phyloP scores from a whole-genome alignment of 2,797 vertebrate species.

The Brachyalestes nurse region DNA sequence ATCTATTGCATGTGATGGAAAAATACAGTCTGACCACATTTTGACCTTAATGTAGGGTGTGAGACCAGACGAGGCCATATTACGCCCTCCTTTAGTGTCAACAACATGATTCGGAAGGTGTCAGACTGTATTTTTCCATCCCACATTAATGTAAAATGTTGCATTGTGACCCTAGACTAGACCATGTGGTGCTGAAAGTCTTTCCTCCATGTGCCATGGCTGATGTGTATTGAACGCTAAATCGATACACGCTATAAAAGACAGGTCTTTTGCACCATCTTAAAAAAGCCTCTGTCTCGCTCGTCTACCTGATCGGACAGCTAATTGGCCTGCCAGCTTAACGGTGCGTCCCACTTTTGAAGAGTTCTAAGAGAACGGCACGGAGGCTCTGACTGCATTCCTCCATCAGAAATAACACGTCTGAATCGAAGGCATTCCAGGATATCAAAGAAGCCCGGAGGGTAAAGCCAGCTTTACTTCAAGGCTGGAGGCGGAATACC shows the following conservation, averaged over 20 bases:
- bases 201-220: neutral
- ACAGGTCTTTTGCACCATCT: neutral
- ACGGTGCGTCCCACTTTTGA: neutral
- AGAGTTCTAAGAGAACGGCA: neutral
- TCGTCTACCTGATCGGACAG: constrained; percentile 15
- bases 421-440: neutral
- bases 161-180: too few species aligned
- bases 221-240: constrained; percentile 1
- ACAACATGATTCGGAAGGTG: too few species aligned
- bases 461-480: neutral
- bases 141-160: too few species aligned
- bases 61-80: too few species aligned
- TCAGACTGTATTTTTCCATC: too few species aligned
- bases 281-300: too few species aligned
- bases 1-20: too few species aligned
- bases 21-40: too few species aligned
- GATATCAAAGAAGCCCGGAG: neutral
- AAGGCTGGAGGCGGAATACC: constrained; percentile 59
- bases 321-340: constrained; percentile 15
- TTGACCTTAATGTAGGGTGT: too few species aligned
- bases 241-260: too few species aligned
- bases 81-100: too few species aligned
- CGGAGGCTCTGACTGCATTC: neutral
- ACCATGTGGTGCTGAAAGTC: too few species aligned
- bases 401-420: neutral